Base-by-base conservation (phyloP, 2,113 vertebrate genomes). In the Carassius gibelio region DNA sequence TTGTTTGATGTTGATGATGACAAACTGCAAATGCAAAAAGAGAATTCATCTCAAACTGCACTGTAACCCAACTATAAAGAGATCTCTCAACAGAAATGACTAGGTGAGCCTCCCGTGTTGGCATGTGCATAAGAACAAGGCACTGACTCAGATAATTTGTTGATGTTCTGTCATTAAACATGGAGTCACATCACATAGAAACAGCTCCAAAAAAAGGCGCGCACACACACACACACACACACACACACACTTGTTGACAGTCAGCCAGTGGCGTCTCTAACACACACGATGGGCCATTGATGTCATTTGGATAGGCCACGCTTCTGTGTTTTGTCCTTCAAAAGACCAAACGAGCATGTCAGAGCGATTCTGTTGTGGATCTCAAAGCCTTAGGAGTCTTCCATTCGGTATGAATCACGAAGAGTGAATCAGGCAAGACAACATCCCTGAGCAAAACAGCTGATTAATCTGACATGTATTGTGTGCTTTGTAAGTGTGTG, bases 1-100 rank as follows among this genome's bases (percentile, higher is more conserved):
- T 75, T 34, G 77, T 91, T 92, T 91, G 88, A 91, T 91, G 90
- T 90, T 87, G 87, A 89, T 78, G 87, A 85, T 75, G 85, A 92
- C 85, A 84, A 89, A 64, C 14, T 1, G 50, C 50, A 55, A 55
- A 55, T 55, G 50, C 50, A 55, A 55, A 55, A 19, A 55, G 15
- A 55, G 52, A 15, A 55, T 88, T 71, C 45, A 15, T 26, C 61
- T 8, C 26, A 34, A 36, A 34, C 26, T 17, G 6, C 14, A 15
- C 36, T 38, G 36, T 38, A 38, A 38, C 36, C 36, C 55, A 21
- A 59, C 55, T 21, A 59, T 61, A 71, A 62, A 84, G 76, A 34
- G 57, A 84, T 86, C 57, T 81, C 84, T 75, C 42, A 84, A 71
- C 62, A 88, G 21, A 76, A 59, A 68, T 64, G 57, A 61, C 21